A percentile compares a stretch with the other conserved stretches of the same genome.
Conservation (phyloP, 2,888 invertebrate species). For the Oligia fasciuncula region DNA sequence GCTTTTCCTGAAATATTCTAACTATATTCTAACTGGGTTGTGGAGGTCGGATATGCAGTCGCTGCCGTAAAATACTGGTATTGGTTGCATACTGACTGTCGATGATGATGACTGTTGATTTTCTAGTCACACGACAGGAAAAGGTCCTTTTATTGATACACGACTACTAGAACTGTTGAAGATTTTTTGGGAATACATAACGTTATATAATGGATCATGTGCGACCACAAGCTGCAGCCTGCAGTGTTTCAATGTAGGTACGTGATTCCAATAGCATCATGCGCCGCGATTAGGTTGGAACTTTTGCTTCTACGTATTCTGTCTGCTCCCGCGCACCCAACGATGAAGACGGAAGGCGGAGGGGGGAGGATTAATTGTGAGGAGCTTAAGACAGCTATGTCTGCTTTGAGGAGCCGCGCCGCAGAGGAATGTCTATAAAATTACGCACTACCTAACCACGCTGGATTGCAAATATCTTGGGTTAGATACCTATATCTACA, state of each 20-base stretch:
- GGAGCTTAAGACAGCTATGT: slow-evolving; percentile 63
- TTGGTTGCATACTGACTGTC: not conserved
- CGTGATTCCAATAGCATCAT: not conserved
- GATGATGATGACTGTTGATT: not conserved
- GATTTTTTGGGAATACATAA: not conserved
- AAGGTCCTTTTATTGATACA: not conserved
- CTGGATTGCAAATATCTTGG: slow-evolving; percentile 50
- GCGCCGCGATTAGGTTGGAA: not conserved
- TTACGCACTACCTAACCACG: slow-evolving; percentile 35
- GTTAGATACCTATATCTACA: slow-evolving; percentile 47
- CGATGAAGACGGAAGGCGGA: slow-evolving; percentile 32
- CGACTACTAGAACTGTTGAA: not conserved
- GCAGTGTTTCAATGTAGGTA: not conserved
- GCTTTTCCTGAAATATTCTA: not conserved
- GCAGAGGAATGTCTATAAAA: slow-evolving; percentile 54
- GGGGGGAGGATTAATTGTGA: slow-evolving; percentile 67
- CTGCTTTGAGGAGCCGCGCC: slow-evolving; percentile 65
- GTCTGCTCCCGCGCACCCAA: slow-evolving; percentile 62
- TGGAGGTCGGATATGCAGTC: not conserved
- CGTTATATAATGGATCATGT: not conserved
- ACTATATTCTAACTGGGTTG: not conserved
- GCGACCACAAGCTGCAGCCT: not conserved
- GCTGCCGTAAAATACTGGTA: not conserved
- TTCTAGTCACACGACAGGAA: not conserved
- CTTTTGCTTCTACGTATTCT: slow-evolving; percentile 17